Evolutionary conservation across 2,113 vertebrate genomes (phyloP).

Genomic region (Acrocephalus arundinaceus): DNA sequence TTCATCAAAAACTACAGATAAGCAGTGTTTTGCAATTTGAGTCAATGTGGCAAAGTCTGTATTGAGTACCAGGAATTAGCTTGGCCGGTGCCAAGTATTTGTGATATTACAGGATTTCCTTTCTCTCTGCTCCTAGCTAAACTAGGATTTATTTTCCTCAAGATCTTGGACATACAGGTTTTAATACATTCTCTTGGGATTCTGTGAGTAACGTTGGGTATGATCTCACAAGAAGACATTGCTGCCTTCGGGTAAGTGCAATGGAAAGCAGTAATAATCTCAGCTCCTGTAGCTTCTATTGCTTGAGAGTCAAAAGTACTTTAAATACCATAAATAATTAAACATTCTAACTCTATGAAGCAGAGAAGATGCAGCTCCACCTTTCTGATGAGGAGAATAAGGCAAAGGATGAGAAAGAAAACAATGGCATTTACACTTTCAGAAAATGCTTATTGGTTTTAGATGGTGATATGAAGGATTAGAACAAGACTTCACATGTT

Average conservation of each 20-base stretch:
- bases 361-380: background rate
- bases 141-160: slow-evolving; percentile 44
- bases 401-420: background rate
- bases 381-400: slow-evolving; percentile 9
- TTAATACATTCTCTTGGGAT: slow-evolving; percentile 27
- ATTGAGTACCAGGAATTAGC: background rate
- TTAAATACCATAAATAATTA: slow-evolving; percentile 61
- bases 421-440: background rate
- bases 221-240: slow-evolving; percentile 36
- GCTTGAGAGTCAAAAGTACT: slow-evolving; percentile 29
- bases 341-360: slow-evolving; percentile 2
- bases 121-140: slow-evolving; percentile 20
- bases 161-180: slow-evolving; percentile 40
- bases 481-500: background rate
- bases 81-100: background rate
- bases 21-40: background rate
- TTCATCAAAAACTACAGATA: background rate
- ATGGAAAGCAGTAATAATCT: slow-evolving; percentile 29
- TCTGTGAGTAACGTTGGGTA: slow-evolving; percentile 21
- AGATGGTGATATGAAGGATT: background rate
- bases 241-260: slow-evolving; percentile 20
- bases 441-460: slow-evolving; percentile 36
- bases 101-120: slow-evolving; percentile 20
- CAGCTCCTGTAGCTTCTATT: slow-evolving; percentile 7
- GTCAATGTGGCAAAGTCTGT: background rate